A percentile compares a stretch with the other conserved stretches of the same genome.
phyloP scores from a whole-genome alignment of 1,140 invertebrate genomes.

The Saxidomus purpurata region DNA sequence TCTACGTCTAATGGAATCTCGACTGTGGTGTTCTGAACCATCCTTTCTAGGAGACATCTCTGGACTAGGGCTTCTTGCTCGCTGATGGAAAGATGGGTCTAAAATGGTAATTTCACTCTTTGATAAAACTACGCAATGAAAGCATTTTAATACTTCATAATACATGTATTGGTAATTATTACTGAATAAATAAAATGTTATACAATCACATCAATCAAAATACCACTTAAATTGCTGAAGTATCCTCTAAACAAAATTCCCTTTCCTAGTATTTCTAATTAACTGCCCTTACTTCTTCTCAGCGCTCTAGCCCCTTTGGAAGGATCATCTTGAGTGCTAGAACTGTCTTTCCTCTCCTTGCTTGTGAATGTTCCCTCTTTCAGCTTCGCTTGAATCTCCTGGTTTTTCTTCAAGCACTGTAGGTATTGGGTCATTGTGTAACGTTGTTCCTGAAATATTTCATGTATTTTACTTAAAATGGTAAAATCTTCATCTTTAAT shows the following conservation, averaged over 20 bases:
- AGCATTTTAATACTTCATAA: no score
- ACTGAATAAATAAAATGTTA: no score
- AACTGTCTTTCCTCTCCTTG: conserved; percentile 68
- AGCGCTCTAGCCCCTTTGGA: conserved; percentile 71
- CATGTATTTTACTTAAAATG: neutral
- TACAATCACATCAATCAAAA: no score
- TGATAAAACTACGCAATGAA: no score
- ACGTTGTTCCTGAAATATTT: conserved; percentile 77
- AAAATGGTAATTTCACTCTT: neutral
- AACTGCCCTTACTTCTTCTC: conserved; percentile 75
- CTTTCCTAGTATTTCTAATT: no score
- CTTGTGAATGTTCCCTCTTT: conserved; percentile 68
- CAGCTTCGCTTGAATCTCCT: conserved; percentile 76
- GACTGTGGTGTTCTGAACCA: conserved; percentile 79
- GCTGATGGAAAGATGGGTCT: conserved; percentile 84
- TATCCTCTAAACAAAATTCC: no score
- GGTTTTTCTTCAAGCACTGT: conserved; percentile 78
- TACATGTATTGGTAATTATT: no score
- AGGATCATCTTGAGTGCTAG: conserved; percentile 66
- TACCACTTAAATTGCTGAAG: no score
- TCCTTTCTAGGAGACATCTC: conserved; percentile 76
- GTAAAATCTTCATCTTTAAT: no score
- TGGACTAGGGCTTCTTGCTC: conserved; percentile 83
- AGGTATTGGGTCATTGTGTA: conserved; percentile 83
- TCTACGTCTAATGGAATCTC: conserved; percentile 78